Conservation (phyloP, 2,797 vertebrate genomes). For the Borostomias antarcticus region DNA sequence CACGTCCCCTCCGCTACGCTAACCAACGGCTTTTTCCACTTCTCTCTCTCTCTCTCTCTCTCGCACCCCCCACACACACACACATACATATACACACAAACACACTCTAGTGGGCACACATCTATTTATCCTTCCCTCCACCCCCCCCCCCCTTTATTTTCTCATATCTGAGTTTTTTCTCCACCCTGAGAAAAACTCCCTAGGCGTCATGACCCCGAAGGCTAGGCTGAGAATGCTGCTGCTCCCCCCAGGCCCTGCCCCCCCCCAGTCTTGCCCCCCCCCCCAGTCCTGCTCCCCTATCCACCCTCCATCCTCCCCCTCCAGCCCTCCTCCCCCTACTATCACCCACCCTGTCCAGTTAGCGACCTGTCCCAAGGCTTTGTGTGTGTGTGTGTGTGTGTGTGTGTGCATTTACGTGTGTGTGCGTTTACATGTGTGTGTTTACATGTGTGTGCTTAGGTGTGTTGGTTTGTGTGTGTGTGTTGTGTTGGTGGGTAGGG, state of each 20-base stretch:
- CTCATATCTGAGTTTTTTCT: slow-evolving; percentile 73
- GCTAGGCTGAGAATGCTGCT: slow-evolving; percentile 67
- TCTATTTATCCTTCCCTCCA: slow-evolving; percentile 37
- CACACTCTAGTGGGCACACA: slow-evolving; percentile 55
- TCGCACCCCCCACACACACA: slow-evolving; percentile 15
- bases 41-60: slow-evolving; percentile 46
- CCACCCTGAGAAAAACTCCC: slow-evolving; percentile 77
- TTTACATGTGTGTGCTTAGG: slow-evolving; percentile 50
- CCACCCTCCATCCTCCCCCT: slow-evolving; percentile 26
- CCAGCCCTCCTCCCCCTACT: slow-evolving; percentile 45
- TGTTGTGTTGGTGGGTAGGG: slow-evolving; percentile 24
- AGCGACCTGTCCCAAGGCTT: slow-evolving; percentile 67
- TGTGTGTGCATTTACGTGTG: slow-evolving; percentile 34
- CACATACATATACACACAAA: slow-evolving; percentile 53
- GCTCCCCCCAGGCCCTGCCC: slow-evolving; percentile 19
- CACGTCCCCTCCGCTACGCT: slow-evolving; percentile 76
- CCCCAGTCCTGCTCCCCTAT: slow-evolving; percentile 44
- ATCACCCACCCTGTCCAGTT: slow-evolving; percentile 41
- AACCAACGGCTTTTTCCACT: slow-evolving; percentile 85
- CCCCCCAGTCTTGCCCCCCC: slow-evolving; percentile 40
- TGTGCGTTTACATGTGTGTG: slow-evolving; percentile 20
- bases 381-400: slow-evolving; percentile 53
- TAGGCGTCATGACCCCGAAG: slow-evolving; percentile 67
- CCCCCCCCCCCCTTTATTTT: slow-evolving; percentile 48
- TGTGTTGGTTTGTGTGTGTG: slow-evolving; percentile 8